Base-by-base conservation (phyloP, 2,113 vertebrate genomes). In the Rissa tridactyla region DNA sequence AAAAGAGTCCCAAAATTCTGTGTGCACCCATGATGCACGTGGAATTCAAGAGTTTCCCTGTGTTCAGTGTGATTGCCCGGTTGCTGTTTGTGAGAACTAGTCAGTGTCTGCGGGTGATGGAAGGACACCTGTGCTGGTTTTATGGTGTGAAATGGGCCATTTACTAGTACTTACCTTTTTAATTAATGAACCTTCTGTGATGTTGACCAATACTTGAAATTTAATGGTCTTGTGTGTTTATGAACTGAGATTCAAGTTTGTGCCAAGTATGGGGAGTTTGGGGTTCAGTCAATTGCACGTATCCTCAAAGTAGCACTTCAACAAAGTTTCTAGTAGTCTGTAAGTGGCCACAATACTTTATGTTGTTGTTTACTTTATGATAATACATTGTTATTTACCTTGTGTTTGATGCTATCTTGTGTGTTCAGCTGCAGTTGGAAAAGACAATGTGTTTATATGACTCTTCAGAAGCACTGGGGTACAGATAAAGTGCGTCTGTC, bases 11-110 rank as follows among this genome's bases (percentile, higher is more conserved):
- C 42, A 26, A 6, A 77, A 71, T 46, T n/a, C 22, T 49, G 21
- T 57, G 8, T 55, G 65, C 4, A n/a, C 5, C 38, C 8, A 6
- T 3, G 9, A 6, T 3, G 19, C 18, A 7, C 2, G 2, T 0
- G 3, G 34, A 58, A 57, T 58, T 54, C 3, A 15, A 13, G 36
- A 13, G 11, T 66, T 82, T n/a, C 54, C 11, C 15, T 58, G 38
- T 17, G 20, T 62, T 32, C 16, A 5, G 55, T 23, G 15, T 11
- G 11, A 15, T 21, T 49, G 15, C 8, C 3, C 3, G 2, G 54
- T 30, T 62, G 15, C 38, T 55, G 23, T 18, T 32, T n/a, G 36
- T 5, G 16, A 5, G 12, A 40, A 51, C 19, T 9, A 4, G 27
- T 40, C 6, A 0, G 20, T 52, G 49, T 11, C n/a, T 26, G 34